Evolutionary conservation across 2,888 invertebrate genomes (phyloP).

Genomic region (Barypeithes pellucidus): DNA sequence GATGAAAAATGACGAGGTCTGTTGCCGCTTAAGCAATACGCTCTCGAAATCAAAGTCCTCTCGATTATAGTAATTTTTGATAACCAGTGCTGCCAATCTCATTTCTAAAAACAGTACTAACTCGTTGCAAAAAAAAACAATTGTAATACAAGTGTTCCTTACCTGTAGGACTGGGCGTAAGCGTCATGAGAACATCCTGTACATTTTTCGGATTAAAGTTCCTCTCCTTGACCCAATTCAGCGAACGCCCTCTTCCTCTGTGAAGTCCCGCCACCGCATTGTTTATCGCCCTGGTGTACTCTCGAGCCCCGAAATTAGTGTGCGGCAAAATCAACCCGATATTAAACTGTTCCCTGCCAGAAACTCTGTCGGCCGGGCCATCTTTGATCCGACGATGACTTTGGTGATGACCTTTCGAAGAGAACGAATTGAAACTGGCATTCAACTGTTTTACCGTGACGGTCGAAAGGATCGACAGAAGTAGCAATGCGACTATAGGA

Average conservation of each 20-base stretch:
- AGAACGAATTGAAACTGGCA: constrained; percentile 59
- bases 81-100: no score
- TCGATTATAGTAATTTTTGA: no score
- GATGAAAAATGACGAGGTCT: no score
- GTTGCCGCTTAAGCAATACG: no score
- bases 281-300: constrained; percentile 79
- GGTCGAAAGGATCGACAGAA: constrained; percentile 7
- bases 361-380: constrained; percentile 24
- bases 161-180: constrained; percentile 86
- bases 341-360: constrained; percentile 67
- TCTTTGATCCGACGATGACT: constrained; percentile 45
- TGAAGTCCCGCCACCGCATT: constrained; percentile 76
- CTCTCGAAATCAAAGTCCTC: no score
- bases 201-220: constrained; percentile 78
- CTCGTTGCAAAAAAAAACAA: background rate
- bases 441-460: constrained; percentile 7
- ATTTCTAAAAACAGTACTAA: no score
- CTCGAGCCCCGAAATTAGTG: constrained; percentile 78
- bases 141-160: constrained; percentile 34
- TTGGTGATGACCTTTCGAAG: constrained; percentile 52
- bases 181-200: constrained; percentile 78
- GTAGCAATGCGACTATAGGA: constrained; percentile 55
- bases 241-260: constrained; percentile 73
- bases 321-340: constrained; percentile 77
- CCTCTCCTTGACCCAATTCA: constrained; percentile 78